Evolutionary conservation across 2,113 vertebrate species (phyloP), one percentile per base, ranked within the genome.

Genomic region (Furnarius figulus): DNA sequence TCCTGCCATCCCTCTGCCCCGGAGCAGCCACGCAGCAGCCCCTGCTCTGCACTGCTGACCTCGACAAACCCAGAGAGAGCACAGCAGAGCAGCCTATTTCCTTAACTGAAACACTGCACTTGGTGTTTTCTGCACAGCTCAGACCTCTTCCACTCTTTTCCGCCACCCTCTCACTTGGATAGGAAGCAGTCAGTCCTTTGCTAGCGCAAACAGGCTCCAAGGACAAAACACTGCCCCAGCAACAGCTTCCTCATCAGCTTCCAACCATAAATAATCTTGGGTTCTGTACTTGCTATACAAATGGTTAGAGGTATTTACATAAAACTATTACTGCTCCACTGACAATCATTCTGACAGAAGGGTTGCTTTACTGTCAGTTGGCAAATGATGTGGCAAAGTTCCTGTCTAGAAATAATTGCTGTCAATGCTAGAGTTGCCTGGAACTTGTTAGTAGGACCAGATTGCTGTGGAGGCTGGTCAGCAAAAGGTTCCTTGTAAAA

Each of bases 231-330:
- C 87, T 87, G 11, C 72, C 65, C 75, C 91, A 91, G 96, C 87
- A 96, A 90, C 86, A 86, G 58, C 53, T 95, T 91, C 93, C 91
- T 84, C 39, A 89, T 72, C 77, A 85, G 72, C 95, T 70, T 83
- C 68, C 89, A 87, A 68, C 82, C 21, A 25, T 53, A 96, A 85
- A 72, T 79, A 66, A 37, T 40, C 77, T 72, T 11, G 39, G 3
- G 2, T 53, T 65, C 74, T 75, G 46, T 37, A 33, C 78, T 40
- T 35, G 28, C 87, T 42, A 6, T 24, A 68, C 78, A 76, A 68
- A 91, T 46, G 33, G 21, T 52, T 40, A 16, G 52, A 56, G 61
- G 30, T 61, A 52, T 83, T 93, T 85, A 80, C 66, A 55, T 73
- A 5, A 89, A 86, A 75, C 27, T 31, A 53, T 56, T 58, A 84